Conservation (phyloP, 2,888 invertebrate genomes). For the Tiliacea citrago region DNA sequence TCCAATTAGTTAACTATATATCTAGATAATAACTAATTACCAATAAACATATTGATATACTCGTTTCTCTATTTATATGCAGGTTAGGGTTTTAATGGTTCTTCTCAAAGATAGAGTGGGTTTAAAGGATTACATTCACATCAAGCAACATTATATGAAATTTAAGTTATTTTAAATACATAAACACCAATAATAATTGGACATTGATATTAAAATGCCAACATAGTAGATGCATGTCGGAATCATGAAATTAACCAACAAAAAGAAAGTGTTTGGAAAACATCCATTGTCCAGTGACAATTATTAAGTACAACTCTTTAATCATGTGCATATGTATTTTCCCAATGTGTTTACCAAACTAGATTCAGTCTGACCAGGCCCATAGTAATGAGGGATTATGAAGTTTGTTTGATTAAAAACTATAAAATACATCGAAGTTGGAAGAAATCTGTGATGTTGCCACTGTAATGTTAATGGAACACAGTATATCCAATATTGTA, state of each 20-base stretch:
- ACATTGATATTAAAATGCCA: background rate
- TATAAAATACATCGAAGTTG: background rate
- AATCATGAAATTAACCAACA: background rate
- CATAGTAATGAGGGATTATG: background rate
- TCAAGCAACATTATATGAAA: background rate
- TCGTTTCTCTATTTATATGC: slow-evolving; percentile 17
- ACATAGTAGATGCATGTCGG: background rate
- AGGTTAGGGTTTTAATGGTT: slow-evolving; percentile 24
- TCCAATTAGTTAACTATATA: slow-evolving; percentile 20
- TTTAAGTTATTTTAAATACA: slow-evolving; percentile 16
- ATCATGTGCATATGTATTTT: background rate
- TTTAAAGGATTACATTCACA: slow-evolving; percentile 9
- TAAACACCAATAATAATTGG: background rate
- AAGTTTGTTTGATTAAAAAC: background rate
- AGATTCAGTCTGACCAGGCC: slow-evolving; percentile 1
- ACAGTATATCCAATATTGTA: slow-evolving; percentile 5
- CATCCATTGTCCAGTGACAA: background rate
- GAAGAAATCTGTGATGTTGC: background rate
- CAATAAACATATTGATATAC: slow-evolving; percentile 36
- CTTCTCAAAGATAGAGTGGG: background rate
- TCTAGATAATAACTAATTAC: slow-evolving; percentile 30
- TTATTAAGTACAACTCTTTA: background rate
- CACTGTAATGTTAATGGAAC: background rate
- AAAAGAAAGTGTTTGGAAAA: background rate
- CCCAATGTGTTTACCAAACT: background rate